A percentile compares a stretch with the other conserved stretches of the same genome.
Conservation (phyloP, 2,888 invertebrate species). For the Diarsia rubi region DNA sequence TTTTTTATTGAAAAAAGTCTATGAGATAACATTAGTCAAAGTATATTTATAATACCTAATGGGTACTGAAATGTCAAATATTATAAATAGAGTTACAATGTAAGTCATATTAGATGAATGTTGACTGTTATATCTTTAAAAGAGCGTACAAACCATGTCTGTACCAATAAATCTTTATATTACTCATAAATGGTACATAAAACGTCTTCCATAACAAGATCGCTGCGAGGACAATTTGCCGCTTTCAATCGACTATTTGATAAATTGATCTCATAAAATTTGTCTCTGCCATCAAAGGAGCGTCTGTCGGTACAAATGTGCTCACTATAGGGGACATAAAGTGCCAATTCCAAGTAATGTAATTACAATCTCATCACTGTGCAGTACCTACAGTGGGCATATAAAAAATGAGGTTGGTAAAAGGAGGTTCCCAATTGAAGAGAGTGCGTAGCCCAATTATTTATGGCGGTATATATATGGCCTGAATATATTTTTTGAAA, state of each 20-base stretch:
- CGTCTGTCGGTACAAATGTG: slow-evolving; percentile 48
- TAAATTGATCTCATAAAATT: slow-evolving; percentile 62
- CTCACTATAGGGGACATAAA: slow-evolving; percentile 39
- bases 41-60: neutral
- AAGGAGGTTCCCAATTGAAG: neutral
- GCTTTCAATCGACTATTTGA: slow-evolving; percentile 56
- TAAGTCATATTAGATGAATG: slow-evolving; percentile 16
- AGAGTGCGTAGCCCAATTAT: neutral
- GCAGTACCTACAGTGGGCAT: neutral
- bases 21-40: neutral
- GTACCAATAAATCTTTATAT: slow-evolving; percentile 47
- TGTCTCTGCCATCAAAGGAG: slow-evolving; percentile 52
- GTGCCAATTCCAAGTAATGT: slow-evolving; percentile 35
- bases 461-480: neutral
- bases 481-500: neutral
- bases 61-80: neutral
- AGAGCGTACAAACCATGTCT: slow-evolving; percentile 13
- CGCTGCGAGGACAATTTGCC: slow-evolving; percentile 49
- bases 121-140: slow-evolving; percentile 8
- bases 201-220: slow-evolving; percentile 43
- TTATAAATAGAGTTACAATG: neutral
- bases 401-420: slow-evolving; percentile 5
- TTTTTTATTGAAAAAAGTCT: neutral
- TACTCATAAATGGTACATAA: slow-evolving; percentile 49
- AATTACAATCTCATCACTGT: slow-evolving; percentile 45